A percentile compares a stretch with the other conserved stretches of the same genome.
Conservation (phyloP, 2,888 invertebrate genomes). For the Lasioglossum pauxillum region DNA sequence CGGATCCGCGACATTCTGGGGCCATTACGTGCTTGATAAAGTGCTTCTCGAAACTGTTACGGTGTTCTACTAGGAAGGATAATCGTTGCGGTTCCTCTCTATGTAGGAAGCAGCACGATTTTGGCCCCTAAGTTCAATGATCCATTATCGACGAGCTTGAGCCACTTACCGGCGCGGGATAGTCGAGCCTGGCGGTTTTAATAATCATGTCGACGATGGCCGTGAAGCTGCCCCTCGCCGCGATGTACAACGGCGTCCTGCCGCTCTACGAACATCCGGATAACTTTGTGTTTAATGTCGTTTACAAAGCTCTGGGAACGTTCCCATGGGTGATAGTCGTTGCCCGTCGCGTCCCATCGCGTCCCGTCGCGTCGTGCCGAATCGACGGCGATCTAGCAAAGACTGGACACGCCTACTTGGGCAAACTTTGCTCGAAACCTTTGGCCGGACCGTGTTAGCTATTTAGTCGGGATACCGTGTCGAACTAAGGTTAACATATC, state of each 20-base stretch:
- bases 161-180: slow-evolving; percentile 86
- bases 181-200: slow-evolving; percentile 89
- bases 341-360: background rate
- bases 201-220: slow-evolving; percentile 94
- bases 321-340: background rate
- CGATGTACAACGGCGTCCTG: slow-evolving; percentile 90
- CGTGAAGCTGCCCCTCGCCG: slow-evolving; percentile 92
- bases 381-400: slow-evolving; percentile 13
- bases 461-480: slow-evolving; percentile 27
- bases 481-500: slow-evolving; percentile 31
- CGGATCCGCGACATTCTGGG: background rate
- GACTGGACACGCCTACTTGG: background rate
- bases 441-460: slow-evolving; percentile 31
- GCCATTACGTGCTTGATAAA: background rate
- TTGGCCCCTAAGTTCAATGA: background rate
- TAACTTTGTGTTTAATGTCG: slow-evolving; percentile 56
- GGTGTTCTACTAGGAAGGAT: background rate
- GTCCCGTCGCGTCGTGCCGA: slow-evolving; percentile 5
- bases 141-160: background rate
- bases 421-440: slow-evolving; percentile 36
- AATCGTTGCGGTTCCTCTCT: slow-evolving; percentile 1
- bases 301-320: slow-evolving; percentile 15
- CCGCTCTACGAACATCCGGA: slow-evolving; percentile 85
- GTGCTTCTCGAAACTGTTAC: background rate
- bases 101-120: background rate